phyloP scores from a whole-genome alignment of 2,113 vertebrate genomes.

The Coregonus clupeaformis region DNA sequence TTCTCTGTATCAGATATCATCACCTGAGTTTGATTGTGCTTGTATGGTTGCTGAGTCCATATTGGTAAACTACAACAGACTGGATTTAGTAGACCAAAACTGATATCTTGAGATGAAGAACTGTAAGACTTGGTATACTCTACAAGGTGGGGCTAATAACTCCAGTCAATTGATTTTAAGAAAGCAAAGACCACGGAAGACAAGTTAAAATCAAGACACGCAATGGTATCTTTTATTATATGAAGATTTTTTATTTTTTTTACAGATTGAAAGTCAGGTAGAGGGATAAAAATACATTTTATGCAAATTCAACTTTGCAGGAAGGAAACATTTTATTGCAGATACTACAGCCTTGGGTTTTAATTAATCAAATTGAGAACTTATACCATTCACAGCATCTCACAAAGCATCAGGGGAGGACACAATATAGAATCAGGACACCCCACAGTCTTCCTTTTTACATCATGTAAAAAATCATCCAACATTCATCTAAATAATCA shows the following conservation, averaged over 20 bases:
- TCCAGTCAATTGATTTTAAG: too few species aligned
- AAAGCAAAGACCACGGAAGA: conserved; percentile 2
- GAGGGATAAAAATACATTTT: conserved; percentile 80
- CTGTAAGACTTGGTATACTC: too few species aligned
- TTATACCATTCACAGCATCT: conserved; percentile 66
- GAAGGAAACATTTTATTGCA: conserved; percentile 76
- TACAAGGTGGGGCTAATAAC: too few species aligned
- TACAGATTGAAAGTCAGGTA: neutral
- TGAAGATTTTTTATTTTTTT: conserved; percentile 31
- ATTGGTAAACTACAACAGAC: too few species aligned
- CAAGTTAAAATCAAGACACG: conserved; percentile 66
- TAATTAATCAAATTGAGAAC: conserved; percentile 73
- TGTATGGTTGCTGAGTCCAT: too few species aligned
- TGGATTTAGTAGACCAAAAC: too few species aligned
- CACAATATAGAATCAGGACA: conserved; percentile 42
- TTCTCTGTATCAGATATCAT: too few species aligned
- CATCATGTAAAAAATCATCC: conserved; percentile 16
- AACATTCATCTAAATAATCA: conserved; percentile 37
- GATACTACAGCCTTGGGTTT: conserved; percentile 75
- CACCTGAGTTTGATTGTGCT: too few species aligned
- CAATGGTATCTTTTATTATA: conserved; percentile 81
- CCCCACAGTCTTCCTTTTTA: conserved; percentile 25
- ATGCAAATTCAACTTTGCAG: conserved; percentile 81
- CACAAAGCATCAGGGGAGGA: conserved; percentile 52
- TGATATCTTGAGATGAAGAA: neutral